phyloP scores from a whole-genome alignment of 2,797 vertebrate species.

The Microctenopoma stevenorrisi region DNA sequence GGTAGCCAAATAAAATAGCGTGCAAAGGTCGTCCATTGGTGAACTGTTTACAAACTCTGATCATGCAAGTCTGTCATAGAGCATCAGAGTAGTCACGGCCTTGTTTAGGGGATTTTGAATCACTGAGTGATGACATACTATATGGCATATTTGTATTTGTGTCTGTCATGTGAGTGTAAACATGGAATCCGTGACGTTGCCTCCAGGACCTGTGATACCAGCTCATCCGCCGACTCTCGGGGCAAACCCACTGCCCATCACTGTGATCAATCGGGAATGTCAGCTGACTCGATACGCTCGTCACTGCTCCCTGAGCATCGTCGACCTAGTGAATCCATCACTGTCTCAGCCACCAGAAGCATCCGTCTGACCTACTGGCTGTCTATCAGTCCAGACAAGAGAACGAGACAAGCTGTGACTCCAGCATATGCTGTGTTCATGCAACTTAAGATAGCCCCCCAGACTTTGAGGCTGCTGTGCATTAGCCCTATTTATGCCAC shows the following conservation, averaged over 20 bases:
- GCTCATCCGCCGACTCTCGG: slow-evolving; percentile 58
- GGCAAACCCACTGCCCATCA: slow-evolving; percentile 81
- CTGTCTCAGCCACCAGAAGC: slow-evolving; percentile 15
- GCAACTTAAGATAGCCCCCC: slow-evolving; percentile 50
- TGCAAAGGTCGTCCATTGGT: not conserved
- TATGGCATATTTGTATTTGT: slow-evolving; percentile 2
- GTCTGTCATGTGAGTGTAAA: slow-evolving; percentile 19
- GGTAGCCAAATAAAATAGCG: slow-evolving; percentile 6
- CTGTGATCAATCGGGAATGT: slow-evolving; percentile 78
- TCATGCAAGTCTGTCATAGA: not conserved
- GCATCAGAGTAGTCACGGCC: not conserved
- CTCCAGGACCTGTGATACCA: slow-evolving; percentile 3
- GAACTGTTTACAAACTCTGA: slow-evolving; percentile 3
- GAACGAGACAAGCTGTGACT: slow-evolving; percentile 50
- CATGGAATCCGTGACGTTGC: not conserved
- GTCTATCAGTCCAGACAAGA: slow-evolving; percentile 36
- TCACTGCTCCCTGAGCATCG: slow-evolving; percentile 79
- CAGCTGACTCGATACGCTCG: slow-evolving; percentile 83
- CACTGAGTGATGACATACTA: slow-evolving; percentile 3
- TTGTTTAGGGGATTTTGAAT: slow-evolving; percentile 19
- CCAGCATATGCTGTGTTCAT: slow-evolving; percentile 41
- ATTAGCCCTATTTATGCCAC: slow-evolving; percentile 59
- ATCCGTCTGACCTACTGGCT: slow-evolving; percentile 25
- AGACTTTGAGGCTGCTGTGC: slow-evolving; percentile 37
- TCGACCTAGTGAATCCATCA: slow-evolving; percentile 17